phyloP scores from a whole-genome alignment of 2,797 vertebrate species.

The Chrysocyon brachyurus region DNA sequence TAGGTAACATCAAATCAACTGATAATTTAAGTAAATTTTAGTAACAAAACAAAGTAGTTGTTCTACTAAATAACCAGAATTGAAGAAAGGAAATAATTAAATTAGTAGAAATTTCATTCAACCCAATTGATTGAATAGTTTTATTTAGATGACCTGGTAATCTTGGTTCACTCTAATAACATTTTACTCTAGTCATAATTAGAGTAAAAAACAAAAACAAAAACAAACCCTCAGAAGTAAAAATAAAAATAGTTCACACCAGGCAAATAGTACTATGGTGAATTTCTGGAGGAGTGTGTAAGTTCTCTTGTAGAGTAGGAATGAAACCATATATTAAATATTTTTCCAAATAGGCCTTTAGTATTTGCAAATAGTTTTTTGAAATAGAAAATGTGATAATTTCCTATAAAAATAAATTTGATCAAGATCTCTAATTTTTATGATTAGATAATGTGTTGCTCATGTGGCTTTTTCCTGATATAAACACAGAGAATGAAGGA shows the following conservation, averaged over 20 bases:
- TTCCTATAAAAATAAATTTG: neutral
- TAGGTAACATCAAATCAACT: constrained; percentile 12
- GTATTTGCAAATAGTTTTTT: neutral
- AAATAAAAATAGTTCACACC: neutral
- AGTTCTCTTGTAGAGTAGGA: neutral
- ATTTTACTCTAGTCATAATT: constrained; percentile 29
- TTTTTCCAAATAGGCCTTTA: neutral
- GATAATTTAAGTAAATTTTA: constrained; percentile 52
- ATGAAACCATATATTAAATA: neutral
- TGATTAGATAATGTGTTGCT: neutral
- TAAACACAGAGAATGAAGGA: neutral
- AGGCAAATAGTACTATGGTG: neutral
- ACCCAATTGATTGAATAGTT: neutral
- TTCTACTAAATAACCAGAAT: neutral
- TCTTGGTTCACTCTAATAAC: constrained; percentile 1
- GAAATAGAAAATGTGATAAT: neutral
- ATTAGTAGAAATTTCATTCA: constrained; percentile 54
- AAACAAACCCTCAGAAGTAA: constrained; percentile 9
- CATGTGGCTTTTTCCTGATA: neutral
- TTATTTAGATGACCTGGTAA: constrained; percentile 40
- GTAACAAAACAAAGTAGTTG: constrained; percentile 7
- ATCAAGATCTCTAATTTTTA: neutral
- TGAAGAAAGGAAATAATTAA: constrained; percentile 44
- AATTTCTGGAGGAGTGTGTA: neutral
- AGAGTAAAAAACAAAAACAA: neutral